Evolutionary conservation across 2,797 vertebrate species (phyloP).

Genomic region (Chiloscyllium punctatum): DNA sequence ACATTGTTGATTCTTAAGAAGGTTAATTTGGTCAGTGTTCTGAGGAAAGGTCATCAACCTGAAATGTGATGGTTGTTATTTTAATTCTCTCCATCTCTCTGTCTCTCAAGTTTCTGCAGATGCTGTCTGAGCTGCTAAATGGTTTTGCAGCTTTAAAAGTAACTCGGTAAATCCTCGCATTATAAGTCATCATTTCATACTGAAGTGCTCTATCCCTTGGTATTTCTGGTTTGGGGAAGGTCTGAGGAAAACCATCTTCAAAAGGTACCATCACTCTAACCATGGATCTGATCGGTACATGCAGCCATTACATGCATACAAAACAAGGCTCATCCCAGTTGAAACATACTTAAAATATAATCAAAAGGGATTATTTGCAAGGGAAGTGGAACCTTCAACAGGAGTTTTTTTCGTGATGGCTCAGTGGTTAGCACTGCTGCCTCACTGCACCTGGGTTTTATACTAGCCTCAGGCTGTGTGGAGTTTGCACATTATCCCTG

Average conservation of each 20-base stretch:
- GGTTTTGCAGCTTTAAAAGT: neutral
- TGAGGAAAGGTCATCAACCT: neutral
- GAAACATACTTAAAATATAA: constrained; percentile 2
- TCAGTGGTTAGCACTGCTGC: too few species aligned
- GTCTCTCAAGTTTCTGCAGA: neutral
- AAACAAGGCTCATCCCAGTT: neutral
- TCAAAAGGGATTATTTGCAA: neutral
- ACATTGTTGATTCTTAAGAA: neutral
- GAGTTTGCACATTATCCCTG: too few species aligned
- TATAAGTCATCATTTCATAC: neutral
- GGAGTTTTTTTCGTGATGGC: too few species aligned
- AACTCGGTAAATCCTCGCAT: neutral
- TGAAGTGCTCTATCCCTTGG: neutral
- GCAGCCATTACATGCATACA: neutral
- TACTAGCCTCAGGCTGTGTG: too few species aligned
- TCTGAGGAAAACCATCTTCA: too few species aligned
- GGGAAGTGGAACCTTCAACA: neutral
- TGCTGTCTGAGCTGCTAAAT: neutral
- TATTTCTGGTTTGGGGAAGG: neutral
- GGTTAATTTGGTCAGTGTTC: neutral
- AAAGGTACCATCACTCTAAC: too few species aligned
- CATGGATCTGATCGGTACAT: neutral
- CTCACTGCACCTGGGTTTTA: too few species aligned
- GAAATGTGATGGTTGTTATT: neutral
- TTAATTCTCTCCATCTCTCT: neutral